These are phyloP conservation scores for Mylabris phalerata DNA, from an alignment of 1,140 invertebrate species.

Conservation along the genomic window DNA sequence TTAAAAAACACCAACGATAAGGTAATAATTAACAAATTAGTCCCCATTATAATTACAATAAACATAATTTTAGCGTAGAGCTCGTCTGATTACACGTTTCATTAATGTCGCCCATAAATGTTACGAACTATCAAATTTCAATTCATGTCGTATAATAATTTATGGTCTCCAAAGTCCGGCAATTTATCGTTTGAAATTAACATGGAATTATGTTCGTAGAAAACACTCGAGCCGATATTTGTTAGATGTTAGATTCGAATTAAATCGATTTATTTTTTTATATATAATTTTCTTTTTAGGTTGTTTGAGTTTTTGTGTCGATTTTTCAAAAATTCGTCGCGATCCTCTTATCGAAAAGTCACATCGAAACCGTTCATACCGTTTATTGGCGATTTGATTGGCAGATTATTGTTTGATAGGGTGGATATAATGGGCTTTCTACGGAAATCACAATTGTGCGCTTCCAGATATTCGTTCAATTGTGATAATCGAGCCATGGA, in stretches of 20 bases:
- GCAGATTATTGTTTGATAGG: slow-evolving; percentile 24
- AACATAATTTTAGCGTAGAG: slow-evolving; percentile 40
- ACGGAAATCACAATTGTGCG: slow-evolving; percentile 39
- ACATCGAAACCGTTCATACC: slow-evolving; percentile 40
- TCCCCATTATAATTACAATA: slow-evolving; percentile 5
- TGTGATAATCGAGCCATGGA: slow-evolving; percentile 42
- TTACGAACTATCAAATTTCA: slow-evolving; percentile 46
- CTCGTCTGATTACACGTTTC: slow-evolving; percentile 46
- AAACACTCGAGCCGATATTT: slow-evolving; percentile 49
- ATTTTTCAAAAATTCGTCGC: slow-evolving; percentile 37
- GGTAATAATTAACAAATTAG: slow-evolving; percentile 23
- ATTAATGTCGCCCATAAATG: slow-evolving; percentile 51
- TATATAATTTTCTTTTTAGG: slow-evolving; percentile 25
- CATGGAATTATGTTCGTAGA: slow-evolving; percentile 47
- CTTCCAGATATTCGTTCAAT: slow-evolving; percentile 39
- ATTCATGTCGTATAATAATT: slow-evolving; percentile 49
- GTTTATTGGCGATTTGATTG: slow-evolving; percentile 45
- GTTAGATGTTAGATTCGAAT: slow-evolving; percentile 22
- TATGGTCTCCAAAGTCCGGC: slow-evolving; percentile 48
- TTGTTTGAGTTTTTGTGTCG: slow-evolving; percentile 43
- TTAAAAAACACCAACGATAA: slow-evolving; percentile 39
- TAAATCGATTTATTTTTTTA: not conserved
- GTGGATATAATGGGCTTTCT: slow-evolving; percentile 16
- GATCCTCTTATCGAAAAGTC: no score
- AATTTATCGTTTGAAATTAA: slow-evolving; percentile 45